These are phyloP conservation scores for Zhuqinia jingwanae DNA, from an alignment of 2,888 invertebrate genomes.

Conservation along the genomic window DNA sequence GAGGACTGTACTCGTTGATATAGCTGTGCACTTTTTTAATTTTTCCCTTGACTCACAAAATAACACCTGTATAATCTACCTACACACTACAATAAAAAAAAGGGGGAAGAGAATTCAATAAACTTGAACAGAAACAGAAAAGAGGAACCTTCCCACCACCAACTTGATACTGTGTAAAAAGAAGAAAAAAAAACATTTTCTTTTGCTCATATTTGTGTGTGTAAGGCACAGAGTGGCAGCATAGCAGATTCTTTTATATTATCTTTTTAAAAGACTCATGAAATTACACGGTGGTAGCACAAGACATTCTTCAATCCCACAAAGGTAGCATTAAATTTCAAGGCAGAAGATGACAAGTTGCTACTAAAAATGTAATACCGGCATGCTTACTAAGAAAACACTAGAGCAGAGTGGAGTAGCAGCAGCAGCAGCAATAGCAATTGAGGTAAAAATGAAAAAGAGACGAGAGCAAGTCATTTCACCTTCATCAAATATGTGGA, in stretches of 20 bases:
- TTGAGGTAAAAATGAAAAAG: conserved; percentile 16
- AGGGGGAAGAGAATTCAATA: too few species aligned
- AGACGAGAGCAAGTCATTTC: conserved; percentile 27
- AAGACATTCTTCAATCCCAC: conserved; percentile 23
- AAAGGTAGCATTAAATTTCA: conserved; percentile 61
- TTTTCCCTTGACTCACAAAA: too few species aligned
- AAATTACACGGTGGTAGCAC: conserved; percentile 57
- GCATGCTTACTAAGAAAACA: not conserved
- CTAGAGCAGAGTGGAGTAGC: not conserved
- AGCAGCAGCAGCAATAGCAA: too few species aligned
- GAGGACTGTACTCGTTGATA: too few species aligned
- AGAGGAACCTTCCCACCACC: too few species aligned
- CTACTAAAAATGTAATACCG: not conserved
- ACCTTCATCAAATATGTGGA: not conserved
- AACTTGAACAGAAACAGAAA: too few species aligned
- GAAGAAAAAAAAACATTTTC: too few species aligned
- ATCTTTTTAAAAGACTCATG: conserved; percentile 46
- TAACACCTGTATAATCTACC: too few species aligned
- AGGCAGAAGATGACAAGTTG: conserved; percentile 50
- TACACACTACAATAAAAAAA: too few species aligned
- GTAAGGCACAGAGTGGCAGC: not conserved
- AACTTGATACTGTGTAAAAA: too few species aligned
- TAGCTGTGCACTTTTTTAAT: too few species aligned
- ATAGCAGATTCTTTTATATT: conserved; percentile 39
- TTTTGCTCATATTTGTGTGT: too few species aligned